Percentiles rank a stretch among this genome's conserved stretches.
Conservation (phyloP, 2,797 vertebrate genomes). For the Anomalospiza imberbis region DNA sequence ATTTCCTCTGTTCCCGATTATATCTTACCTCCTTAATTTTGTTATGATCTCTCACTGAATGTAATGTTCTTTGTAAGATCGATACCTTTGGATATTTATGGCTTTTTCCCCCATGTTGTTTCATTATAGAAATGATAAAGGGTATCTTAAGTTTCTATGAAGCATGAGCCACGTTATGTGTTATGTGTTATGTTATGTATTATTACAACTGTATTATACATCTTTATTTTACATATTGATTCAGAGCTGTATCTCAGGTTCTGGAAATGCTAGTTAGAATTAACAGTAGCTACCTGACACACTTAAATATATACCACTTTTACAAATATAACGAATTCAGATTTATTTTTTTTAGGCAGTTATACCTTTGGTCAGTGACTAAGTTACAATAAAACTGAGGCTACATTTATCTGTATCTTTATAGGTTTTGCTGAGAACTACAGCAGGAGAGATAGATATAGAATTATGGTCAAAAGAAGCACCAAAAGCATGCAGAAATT, state of each 20-base stretch:
- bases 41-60: neutral
- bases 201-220: accelerated
- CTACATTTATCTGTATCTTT: neutral
- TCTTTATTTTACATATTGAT: accelerated
- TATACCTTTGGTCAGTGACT: neutral
- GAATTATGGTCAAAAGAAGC: constrained; percentile 97
- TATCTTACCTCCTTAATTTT: neutral
- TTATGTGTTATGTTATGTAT: neutral
- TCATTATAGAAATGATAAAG: neutral
- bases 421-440: constrained; percentile 93
- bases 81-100: neutral
- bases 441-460: constrained; percentile 94
- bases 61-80: neutral
- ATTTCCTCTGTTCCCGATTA: accelerated
- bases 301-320: neutral
- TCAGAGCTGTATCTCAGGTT: neutral
- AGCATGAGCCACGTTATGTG: too few species aligned
- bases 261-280: neutral
- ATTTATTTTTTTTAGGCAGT: neutral
- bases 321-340: neutral
- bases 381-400: neutral
- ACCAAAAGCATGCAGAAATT: constrained; percentile 95
- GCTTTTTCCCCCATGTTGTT: accelerated
- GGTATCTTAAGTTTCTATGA: accelerated
- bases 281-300: neutral